A percentile compares a stretch with the other conserved stretches of the same genome.
phyloP scores from a whole-genome alignment of 2,888 invertebrate species.

The Drosophila formosana region DNA sequence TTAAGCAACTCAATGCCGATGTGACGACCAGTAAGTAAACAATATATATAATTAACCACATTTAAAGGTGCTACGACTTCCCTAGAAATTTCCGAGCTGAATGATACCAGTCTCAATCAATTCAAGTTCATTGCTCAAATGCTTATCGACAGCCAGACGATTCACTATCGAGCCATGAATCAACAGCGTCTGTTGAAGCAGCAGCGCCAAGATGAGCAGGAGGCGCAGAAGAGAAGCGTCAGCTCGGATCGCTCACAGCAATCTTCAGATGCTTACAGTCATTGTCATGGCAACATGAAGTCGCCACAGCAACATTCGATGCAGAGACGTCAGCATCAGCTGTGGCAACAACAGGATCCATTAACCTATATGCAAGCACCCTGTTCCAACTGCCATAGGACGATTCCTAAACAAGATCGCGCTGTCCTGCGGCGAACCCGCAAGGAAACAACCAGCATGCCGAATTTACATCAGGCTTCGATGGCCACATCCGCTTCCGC shows the following conservation, averaged over 20 bases:
- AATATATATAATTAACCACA: neutral
- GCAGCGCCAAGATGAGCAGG: constrained; percentile 12
- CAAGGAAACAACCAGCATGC: constrained; percentile 50
- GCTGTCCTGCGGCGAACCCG: neutral
- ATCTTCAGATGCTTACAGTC: neutral
- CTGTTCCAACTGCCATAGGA: neutral
- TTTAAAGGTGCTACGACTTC: neutral
- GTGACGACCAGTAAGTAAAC: constrained; percentile 63
- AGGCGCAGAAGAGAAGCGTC: constrained; percentile 2
- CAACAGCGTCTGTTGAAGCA: constrained; percentile 22
- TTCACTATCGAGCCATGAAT: constrained; percentile 53
- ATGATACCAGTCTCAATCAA: constrained; percentile 63
- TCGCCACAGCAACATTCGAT: neutral
- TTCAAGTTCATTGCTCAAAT: constrained; percentile 76
- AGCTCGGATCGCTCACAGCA: neutral
- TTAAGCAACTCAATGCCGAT: constrained; percentile 49
- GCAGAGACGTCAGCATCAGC: constrained; percentile 46
- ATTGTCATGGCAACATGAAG: neutral
- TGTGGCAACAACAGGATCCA: constrained; percentile 46
- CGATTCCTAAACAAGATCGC: neutral
- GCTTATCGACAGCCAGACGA: constrained; percentile 67
- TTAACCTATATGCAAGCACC: neutral
- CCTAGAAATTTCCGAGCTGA: constrained; percentile 57
- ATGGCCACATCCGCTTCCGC: constrained; percentile 6
- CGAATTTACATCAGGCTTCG: constrained; percentile 31